phyloP scores from a whole-genome alignment of 2,113 vertebrate genomes.

The Hepsetus odoe region DNA sequence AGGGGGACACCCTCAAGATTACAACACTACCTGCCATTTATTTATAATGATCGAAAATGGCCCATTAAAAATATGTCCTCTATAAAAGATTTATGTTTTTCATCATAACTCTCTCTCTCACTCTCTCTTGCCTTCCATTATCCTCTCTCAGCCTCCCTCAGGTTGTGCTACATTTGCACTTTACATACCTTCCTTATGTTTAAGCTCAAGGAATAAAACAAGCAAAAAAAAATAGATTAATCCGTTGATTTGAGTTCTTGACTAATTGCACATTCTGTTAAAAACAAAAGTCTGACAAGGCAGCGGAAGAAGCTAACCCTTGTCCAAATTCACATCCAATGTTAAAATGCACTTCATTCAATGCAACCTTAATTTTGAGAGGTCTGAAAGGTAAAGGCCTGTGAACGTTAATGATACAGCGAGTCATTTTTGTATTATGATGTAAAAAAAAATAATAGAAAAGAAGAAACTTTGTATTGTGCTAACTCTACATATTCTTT shows the following conservation, averaged over 20 bases:
- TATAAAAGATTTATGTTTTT: slow-evolving; percentile 5
- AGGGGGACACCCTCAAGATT: slow-evolving; percentile 50
- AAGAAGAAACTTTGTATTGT: slow-evolving; percentile 70
- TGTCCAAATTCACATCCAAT: slow-evolving; percentile 39
- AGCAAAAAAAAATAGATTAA: slow-evolving; percentile 9
- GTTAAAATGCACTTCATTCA: slow-evolving; percentile 58
- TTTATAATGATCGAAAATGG: slow-evolving; percentile 6
- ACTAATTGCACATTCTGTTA: slow-evolving; percentile 70
- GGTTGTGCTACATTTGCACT: neutral
- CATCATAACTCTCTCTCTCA: neutral
- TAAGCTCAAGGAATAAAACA: slow-evolving; percentile 18
- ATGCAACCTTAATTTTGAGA: slow-evolving; percentile 54
- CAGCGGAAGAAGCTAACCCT: slow-evolving; percentile 42
- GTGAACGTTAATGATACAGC: slow-evolving; percentile 36
- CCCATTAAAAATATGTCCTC: slow-evolving; percentile 8
- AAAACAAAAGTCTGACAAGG: slow-evolving; percentile 60
- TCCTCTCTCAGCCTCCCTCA: neutral
- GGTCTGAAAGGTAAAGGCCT: slow-evolving; percentile 64
- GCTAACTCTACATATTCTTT: slow-evolving; percentile 75
- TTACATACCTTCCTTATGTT: neutral
- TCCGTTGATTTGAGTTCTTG: neutral
- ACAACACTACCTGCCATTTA: slow-evolving; percentile 60
- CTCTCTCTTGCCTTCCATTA: neutral
- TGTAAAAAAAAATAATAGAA: slow-evolving; percentile 62
- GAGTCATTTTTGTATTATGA: slow-evolving; percentile 29